Evolutionary conservation across 2,113 vertebrate genomes (phyloP).

Genomic region (Cavia aperea): DNA sequence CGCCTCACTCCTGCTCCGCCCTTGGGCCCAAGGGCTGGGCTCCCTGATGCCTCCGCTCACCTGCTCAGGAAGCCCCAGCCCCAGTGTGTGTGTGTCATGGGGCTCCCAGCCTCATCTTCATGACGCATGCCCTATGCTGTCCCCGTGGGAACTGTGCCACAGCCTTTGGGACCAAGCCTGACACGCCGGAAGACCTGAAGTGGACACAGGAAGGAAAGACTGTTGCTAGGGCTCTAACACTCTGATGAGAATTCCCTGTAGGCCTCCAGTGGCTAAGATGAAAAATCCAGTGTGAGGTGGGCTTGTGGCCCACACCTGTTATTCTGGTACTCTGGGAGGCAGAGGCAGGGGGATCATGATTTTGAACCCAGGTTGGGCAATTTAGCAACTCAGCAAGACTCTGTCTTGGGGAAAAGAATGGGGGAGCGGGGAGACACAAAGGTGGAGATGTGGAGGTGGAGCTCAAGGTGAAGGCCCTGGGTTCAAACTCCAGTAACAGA

Average conservation of each 20-base stretch:
- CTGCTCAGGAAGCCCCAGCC: background rate
- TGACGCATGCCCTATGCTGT: too few relatives aligned
- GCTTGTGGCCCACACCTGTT: background rate
- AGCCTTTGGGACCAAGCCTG: background rate
- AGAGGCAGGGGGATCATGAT: background rate
- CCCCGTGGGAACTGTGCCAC: too few relatives aligned
- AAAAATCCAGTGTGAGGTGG: background rate
- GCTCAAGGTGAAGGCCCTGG: background rate
- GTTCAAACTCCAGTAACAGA: background rate
- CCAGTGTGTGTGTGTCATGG: fast-evolving
- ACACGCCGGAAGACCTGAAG: background rate
- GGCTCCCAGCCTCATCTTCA: background rate
- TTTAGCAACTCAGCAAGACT: background rate
- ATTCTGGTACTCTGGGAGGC: background rate
- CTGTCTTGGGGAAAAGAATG: background rate
- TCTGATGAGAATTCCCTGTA: too few relatives aligned
- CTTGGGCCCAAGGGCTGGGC: fast-evolving
- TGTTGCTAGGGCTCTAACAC: background rate
- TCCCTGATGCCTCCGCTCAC: too few relatives aligned
- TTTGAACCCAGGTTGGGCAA: background rate
- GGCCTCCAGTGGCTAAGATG: background rate
- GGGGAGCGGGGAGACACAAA: background rate
- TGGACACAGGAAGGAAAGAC: too few relatives aligned
- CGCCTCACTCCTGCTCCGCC: fast-evolving
- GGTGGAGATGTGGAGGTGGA: background rate